Evolutionary conservation across 37 sponge, comb jelly and placozoan species (phyloP), one percentile per base, ranked within the genome.

Genomic region (Lycopodina hypogea): DNA sequence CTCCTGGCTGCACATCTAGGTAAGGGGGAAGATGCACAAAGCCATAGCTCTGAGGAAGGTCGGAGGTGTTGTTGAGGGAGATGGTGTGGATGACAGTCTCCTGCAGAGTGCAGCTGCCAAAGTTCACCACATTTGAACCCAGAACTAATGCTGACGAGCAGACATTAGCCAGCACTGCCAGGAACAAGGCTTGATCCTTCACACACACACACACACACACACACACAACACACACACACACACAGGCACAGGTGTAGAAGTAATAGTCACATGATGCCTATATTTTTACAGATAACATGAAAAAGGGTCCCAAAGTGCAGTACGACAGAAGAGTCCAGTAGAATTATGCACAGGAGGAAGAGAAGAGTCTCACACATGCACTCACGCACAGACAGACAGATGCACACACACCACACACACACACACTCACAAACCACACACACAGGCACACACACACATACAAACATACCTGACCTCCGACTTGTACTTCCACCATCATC

Each of bases 21-120:
- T 33, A 79, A 73, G 84, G 58, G 11, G 93, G 93, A 0, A 93
- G 77, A 24, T 82, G 39, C 22, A 96, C 75, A 53, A 96, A 96
- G 7, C 97, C 97, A 84, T 88, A 84, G 35, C 75, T 35, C 86
- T 96, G 97, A 14, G 92, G 89, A 11, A 96, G 86, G 4, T 69
- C 17, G 0, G 88, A 88, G 28, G 80, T 84, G 81, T 93, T 96
- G 67, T 84, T 89, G 22, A 96, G 3, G 36, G 74, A 30, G 18
- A 96, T 56, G 14, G 82, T 67, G 51, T 71, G 29, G 14, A 79
- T 60, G 42, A 90, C 92, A 26, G 89, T 72, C 80, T 96, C 97
- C 21, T 93, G 83, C 8, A 85, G 60, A 40, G 84, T 87, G 71
- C 94, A 93, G 32, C 52, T 52, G 1, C 97, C 97, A 86, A 93